Evolutionary conservation across 2,888 invertebrate genomes (phyloP), one percentile per base, ranked within the genome.

Genomic region (Drosophila infuscata): DNA sequence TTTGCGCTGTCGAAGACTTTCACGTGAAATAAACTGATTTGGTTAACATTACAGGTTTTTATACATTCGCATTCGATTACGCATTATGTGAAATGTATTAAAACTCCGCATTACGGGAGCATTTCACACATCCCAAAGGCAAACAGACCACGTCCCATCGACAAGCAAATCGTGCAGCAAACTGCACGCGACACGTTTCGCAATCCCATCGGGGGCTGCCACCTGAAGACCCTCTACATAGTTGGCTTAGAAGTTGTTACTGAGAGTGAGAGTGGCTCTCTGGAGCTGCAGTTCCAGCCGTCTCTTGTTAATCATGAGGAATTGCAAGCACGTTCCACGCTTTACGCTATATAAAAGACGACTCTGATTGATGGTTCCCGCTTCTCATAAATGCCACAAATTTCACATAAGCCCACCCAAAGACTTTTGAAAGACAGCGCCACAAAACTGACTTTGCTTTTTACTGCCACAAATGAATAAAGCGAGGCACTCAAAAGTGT

Each of bases 151-250:
- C 83, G 83, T 88, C 61, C 74, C 70, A 89, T 76, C 84, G 81
- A 90, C 89, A 88, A 77, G 85, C 67, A 63, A 89, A 84, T 87
- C 87, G 87, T 87, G 87, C 79, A 71, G 64, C 82, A 75, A 84
- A 75, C 30, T 88, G 89, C 87, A 89, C 80, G 89, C 79, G 72
- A 71, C 81, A 64, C 67, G 89, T 86, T 86, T 89, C 83, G 90
- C 88, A 86, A 85, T 77, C 33, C 36, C 57, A 59, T 48, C 58
- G 48, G 48, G 7, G 38, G n/a, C 53, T 36, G 43, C 38, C 30
- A n/a, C n/a, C 57, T 41, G 57, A 57, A 53, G 63, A 52, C 71
- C 56, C 49, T 30, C 38, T 33, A 38, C 32, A 38, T 57, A 70
- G 41, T 51, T 64, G 56, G 43, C 30, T 60, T 61, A 77, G 77